Conservation (phyloP, 2,888 invertebrate species). For the Thecophora atra region DNA sequence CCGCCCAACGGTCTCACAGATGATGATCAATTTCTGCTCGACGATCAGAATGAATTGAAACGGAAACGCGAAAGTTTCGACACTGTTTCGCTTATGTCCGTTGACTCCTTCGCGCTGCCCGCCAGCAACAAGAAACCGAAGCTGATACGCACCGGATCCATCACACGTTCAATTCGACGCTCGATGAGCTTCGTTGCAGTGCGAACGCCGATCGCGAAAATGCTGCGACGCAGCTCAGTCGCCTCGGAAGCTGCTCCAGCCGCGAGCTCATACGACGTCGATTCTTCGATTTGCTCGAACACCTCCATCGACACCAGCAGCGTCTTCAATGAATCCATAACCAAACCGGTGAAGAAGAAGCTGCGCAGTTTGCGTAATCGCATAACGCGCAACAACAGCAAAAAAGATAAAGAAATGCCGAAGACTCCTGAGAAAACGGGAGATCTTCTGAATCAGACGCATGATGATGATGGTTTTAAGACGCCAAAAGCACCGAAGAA, state of each 20-base stretch:
- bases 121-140: constrained; percentile 64
- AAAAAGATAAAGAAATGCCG: constrained; percentile 42
- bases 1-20: constrained; percentile 21
- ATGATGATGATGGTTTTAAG: constrained; percentile 56
- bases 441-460: constrained; percentile 35
- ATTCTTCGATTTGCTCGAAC: constrained; percentile 62
- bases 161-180: constrained; percentile 62
- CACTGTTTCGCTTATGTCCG: constrained; percentile 62
- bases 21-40: constrained; percentile 53
- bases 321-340: constrained; percentile 63
- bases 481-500: constrained; percentile 62
- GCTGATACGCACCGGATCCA: constrained; percentile 63
- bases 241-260: constrained; percentile 46
- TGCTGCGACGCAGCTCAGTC: constrained; percentile 55
- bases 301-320: constrained; percentile 62
- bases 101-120: constrained; percentile 61
- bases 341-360: constrained; percentile 62
- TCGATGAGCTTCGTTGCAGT: constrained; percentile 65
- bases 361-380: constrained; percentile 60
- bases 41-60: constrained; percentile 56
- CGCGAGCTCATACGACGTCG: constrained; percentile 43
- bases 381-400: constrained; percentile 57
- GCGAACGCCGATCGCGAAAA: constrained; percentile 54
- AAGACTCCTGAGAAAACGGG: constrained; percentile 40
- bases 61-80: constrained; percentile 64